Evolutionary conservation across 2,797 vertebrate genomes (phyloP).

Genomic region (Gymnopithys bicolor): DNA sequence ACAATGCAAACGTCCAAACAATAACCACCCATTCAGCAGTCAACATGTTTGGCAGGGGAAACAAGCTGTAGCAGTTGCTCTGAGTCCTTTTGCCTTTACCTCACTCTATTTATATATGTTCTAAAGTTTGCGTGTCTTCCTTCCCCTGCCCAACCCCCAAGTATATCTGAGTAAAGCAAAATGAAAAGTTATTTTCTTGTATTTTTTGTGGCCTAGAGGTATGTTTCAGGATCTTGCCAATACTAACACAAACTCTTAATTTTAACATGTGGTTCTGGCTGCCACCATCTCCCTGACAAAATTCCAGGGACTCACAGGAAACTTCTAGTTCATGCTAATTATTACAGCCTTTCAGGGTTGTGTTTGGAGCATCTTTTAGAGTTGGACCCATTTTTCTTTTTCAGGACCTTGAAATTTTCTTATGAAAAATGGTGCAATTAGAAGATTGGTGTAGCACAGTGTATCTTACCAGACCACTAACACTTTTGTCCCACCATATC

Average conservation of each 20-base stretch:
- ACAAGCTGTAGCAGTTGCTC: background rate
- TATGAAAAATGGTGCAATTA: background rate
- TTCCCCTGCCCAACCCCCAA: background rate
- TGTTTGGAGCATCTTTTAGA: background rate
- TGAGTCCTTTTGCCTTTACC: background rate
- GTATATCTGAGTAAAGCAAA: background rate
- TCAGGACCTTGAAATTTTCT: background rate
- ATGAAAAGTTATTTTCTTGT: background rate
- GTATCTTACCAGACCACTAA: background rate
- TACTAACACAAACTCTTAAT: background rate
- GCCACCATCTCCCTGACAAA: background rate
- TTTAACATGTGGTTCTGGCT: background rate
- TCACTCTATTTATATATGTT: background rate
- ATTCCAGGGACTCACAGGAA: background rate
- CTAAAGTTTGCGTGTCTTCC: background rate
- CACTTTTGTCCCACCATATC: background rate
- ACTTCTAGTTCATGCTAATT: background rate
- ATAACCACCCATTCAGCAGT: conserved; percentile 1
- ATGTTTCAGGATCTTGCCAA: background rate
- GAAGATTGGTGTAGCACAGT: background rate
- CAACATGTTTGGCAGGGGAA: background rate
- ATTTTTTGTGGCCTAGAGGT: background rate
- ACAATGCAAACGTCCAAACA: conserved; percentile 41
- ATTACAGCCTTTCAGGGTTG: background rate
- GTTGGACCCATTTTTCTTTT: background rate